phyloP scores from a whole-genome alignment of 2,888 invertebrate species.

The Teinopalpus imperialis region DNA sequence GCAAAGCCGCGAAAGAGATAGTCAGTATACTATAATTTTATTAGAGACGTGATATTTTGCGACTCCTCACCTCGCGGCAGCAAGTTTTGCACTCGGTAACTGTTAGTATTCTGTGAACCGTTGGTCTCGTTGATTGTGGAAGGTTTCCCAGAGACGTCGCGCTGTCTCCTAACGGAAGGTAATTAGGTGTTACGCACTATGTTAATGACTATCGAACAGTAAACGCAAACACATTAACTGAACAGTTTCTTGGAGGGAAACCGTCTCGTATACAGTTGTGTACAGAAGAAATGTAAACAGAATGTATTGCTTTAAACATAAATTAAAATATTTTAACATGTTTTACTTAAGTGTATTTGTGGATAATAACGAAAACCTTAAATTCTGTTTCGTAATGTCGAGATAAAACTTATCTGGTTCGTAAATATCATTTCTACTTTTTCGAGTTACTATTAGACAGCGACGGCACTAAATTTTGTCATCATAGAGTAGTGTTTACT shows the following conservation, averaged over 20 bases:
- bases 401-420: no score
- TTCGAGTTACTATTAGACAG: no score
- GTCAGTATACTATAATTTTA: no score
- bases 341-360: slow-evolving; percentile 8
- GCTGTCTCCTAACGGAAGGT: slow-evolving; percentile 20
- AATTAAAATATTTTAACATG: slow-evolving; percentile 9
- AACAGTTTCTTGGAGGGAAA: slow-evolving; percentile 7
- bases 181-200: slow-evolving; percentile 27
- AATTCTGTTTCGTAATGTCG: no score
- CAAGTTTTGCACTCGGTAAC: slow-evolving; percentile 28
- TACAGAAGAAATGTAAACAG: slow-evolving; percentile 2
- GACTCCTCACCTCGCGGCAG: slow-evolving; percentile 32
- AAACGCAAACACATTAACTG: slow-evolving; percentile 23
- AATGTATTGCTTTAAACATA: slow-evolving; percentile 5
- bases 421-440: no score
- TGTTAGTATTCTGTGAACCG: slow-evolving; percentile 29
- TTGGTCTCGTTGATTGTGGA: slow-evolving; percentile 28
- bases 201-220: slow-evolving; percentile 27
- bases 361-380: no score
- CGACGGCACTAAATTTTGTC: no score
- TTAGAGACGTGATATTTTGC: no score
- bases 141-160: slow-evolving; percentile 29
- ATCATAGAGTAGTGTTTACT: no score
- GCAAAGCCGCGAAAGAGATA: no score
- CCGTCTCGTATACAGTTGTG: slow-evolving; percentile 12